Evolutionary conservation across 2,113 vertebrate genomes (phyloP).

Genomic region (Limanda limanda): DNA sequence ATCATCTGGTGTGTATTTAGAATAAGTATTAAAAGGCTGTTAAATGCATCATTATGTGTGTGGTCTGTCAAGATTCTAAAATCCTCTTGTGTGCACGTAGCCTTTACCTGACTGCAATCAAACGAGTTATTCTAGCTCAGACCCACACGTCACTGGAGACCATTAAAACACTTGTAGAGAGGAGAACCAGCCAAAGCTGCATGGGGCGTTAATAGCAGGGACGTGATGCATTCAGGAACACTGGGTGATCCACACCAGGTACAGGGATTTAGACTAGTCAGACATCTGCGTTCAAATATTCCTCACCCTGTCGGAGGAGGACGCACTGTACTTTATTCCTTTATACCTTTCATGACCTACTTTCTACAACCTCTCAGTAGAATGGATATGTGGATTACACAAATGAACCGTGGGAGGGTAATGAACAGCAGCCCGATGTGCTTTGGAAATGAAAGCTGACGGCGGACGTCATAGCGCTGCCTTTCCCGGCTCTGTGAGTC

Average conservation of each 20-base stretch:
- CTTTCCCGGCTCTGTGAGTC: slow-evolving; percentile 49
- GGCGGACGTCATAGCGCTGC: slow-evolving; percentile 41
- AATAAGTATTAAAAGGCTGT: neutral
- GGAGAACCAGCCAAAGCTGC: slow-evolving; percentile 10
- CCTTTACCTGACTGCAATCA: slow-evolving; percentile 40
- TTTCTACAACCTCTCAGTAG: slow-evolving; percentile 21
- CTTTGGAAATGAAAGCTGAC: slow-evolving; percentile 55
- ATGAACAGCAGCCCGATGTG: slow-evolving; percentile 47
- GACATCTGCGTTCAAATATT: slow-evolving; percentile 15
- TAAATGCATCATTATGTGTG: neutral
- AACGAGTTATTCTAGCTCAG: slow-evolving; percentile 41
- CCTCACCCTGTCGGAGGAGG: slow-evolving; percentile 1
- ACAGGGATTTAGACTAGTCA: slow-evolving; percentile 8
- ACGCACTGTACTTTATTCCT: neutral
- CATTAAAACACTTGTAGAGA: slow-evolving; percentile 48
- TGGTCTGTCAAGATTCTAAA: neutral
- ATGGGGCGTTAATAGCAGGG: slow-evolving; percentile 2
- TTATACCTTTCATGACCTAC: slow-evolving; percentile 13
- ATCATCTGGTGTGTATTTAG: neutral
- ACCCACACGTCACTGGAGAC: slow-evolving; percentile 28
- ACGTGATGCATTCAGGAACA: slow-evolving; percentile 10
- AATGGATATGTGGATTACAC: slow-evolving; percentile 18
- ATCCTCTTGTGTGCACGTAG: neutral
- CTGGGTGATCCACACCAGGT: slow-evolving; percentile 36
- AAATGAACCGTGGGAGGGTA: slow-evolving; percentile 14